Percentiles rank a stretch among this genome's conserved stretches.
phyloP scores from a whole-genome alignment of 2,113 vertebrate species.

The Myotis lucifugus region DNA sequence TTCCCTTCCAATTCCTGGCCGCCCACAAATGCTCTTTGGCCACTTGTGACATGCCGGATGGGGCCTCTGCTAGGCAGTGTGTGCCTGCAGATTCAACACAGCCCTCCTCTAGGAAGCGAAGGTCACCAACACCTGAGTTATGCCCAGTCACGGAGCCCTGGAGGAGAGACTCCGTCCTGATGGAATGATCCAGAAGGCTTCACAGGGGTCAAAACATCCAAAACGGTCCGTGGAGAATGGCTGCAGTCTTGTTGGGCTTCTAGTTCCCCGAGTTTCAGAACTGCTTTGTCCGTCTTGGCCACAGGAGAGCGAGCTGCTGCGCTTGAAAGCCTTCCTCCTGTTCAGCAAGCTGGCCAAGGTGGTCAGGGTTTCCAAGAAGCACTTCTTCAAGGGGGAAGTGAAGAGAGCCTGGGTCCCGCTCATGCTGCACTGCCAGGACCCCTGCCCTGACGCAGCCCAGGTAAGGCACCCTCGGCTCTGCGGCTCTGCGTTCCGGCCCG shows the following conservation, averaged over 20 bases:
- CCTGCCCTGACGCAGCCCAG: background rate
- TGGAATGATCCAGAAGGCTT: background rate
- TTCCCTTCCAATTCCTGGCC: too few relatives aligned
- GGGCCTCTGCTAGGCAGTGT: background rate
- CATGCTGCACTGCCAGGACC: slow-evolving; percentile 75
- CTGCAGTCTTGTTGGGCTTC: background rate
- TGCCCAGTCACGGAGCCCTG: background rate
- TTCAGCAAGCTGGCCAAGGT: slow-evolving; percentile 63
- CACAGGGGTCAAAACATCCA: fast-evolving
- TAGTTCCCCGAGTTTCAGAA: fast-evolving
- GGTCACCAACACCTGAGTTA: fast-evolving
- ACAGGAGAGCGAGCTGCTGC: slow-evolving; percentile 65
- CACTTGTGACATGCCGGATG: fast-evolving
- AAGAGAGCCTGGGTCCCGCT: slow-evolving; percentile 72
- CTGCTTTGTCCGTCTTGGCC: fast-evolving
- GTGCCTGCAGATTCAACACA: fast-evolving
- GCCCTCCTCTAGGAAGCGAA: fast-evolving
- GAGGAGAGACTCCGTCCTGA: too few relatives aligned
- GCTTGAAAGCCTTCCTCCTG: slow-evolving; percentile 44
- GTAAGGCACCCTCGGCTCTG: background rate
- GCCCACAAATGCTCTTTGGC: fast-evolving
- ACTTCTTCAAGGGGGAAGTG: slow-evolving; percentile 70
- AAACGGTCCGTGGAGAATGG: fast-evolving
- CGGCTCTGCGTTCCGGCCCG: fast-evolving
- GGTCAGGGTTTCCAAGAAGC: slow-evolving; percentile 61